A percentile compares a stretch with the other conserved stretches of the same genome.
Evolutionary conservation across 2,888 invertebrate species (phyloP).

Genomic region (Apoderus coryli): DNA sequence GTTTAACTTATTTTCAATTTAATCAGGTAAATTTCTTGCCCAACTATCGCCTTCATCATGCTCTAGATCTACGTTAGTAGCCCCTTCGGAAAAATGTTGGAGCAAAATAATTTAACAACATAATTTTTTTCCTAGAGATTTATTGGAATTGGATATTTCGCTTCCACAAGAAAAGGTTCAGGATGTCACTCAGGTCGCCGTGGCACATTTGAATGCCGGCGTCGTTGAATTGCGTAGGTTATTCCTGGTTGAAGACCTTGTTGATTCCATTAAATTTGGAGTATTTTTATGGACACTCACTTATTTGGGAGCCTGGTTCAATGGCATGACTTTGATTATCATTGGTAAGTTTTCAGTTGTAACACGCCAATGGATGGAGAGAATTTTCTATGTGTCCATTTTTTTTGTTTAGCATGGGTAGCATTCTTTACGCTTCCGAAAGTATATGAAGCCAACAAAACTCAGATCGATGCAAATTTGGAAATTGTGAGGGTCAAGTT

Average conservation of each 20-base stretch:
- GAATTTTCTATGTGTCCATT: background rate
- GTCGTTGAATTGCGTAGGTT: constrained; percentile 75
- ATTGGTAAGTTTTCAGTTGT: constrained; percentile 50
- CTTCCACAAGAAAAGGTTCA: constrained; percentile 78
- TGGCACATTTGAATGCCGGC: constrained; percentile 75
- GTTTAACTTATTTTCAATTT: too few relatives aligned
- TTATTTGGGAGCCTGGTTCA: constrained; percentile 97
- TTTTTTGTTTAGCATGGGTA: constrained; percentile 60
- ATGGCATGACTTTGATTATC: constrained; percentile 96
- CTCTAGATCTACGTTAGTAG: too few relatives aligned
- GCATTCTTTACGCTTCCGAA: constrained; percentile 91
- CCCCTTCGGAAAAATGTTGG: too few relatives aligned
- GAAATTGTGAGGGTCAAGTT: constrained; percentile 77
- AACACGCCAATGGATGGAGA: background rate
- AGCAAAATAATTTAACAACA: background rate
- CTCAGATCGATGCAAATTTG: constrained; percentile 82
- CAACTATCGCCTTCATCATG: background rate
- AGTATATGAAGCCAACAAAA: constrained; percentile 89
- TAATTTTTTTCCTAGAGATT: constrained; percentile 40
- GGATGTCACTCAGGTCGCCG: constrained; percentile 70
- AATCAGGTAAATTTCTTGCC: too few relatives aligned
- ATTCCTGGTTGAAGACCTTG: constrained; percentile 92
- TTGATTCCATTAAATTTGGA: constrained; percentile 92
- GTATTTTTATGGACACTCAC: constrained; percentile 92
- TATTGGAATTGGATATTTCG: constrained; percentile 76